Evolutionary conservation across 2,797 vertebrate species (phyloP).

Genomic region (Petrocephalus schoutedeni): DNA sequence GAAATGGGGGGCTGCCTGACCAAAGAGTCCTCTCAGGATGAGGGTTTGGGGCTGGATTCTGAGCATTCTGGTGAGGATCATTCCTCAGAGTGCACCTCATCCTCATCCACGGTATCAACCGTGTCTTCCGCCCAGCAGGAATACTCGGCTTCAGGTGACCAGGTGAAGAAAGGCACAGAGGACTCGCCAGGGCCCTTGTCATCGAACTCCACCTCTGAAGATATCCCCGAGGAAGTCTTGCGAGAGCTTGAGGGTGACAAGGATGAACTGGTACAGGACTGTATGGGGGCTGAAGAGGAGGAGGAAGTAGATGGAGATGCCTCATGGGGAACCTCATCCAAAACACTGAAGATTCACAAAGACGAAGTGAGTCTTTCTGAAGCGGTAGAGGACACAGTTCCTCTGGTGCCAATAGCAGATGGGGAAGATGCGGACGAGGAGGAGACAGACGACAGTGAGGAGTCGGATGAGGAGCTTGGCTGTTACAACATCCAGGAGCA

Average conservation of each 20-base stretch:
- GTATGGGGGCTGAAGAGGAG: conserved; percentile 54
- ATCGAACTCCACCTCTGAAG: conserved; percentile 49
- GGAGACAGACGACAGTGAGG: conserved; percentile 86
- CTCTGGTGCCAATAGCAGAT: conserved; percentile 64
- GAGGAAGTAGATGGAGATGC: conserved; percentile 50
- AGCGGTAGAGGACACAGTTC: conserved; percentile 41
- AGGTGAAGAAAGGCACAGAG: conserved; percentile 41
- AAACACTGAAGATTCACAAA: conserved; percentile 30
- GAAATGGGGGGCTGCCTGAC: conserved; percentile 72
- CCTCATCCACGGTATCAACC: conserved; percentile 44
- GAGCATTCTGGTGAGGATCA: conserved; percentile 63
- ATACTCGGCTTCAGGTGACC: conserved; percentile 43
- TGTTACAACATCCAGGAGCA: conserved; percentile 89
- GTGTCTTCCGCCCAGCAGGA: conserved; percentile 48
- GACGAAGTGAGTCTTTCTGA: background rate
- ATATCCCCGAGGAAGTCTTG: conserved; percentile 25
- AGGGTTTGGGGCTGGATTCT: conserved; percentile 63
- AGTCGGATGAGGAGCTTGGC: conserved; percentile 87
- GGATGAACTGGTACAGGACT: conserved; percentile 54
- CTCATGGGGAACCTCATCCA: conserved; percentile 41
- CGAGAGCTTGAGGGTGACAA: conserved; percentile 41
- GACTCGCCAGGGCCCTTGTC: conserved; percentile 48
- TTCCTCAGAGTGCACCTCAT: conserved; percentile 53
- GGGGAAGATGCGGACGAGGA: conserved; percentile 73
- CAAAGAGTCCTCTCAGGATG: conserved; percentile 66